Percentiles rank a stretch among this genome's conserved stretches.
These are phyloP conservation scores for Sphyrna mokarran DNA, from an alignment of 2,113 vertebrate species.

Conservation along the genomic window DNA sequence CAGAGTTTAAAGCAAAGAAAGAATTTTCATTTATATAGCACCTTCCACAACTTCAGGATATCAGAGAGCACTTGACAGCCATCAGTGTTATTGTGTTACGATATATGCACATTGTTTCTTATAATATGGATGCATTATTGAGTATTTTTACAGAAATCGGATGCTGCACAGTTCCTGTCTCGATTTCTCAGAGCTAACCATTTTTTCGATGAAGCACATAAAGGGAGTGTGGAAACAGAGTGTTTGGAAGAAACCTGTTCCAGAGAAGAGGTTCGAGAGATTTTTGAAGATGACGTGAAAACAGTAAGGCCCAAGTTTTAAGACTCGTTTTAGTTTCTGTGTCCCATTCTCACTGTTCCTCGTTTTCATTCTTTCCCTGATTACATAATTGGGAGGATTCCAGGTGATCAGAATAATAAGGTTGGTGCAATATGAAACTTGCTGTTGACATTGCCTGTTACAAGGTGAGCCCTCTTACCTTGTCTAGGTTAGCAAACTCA, in stretches of 20 bases:
- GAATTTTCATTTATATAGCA: too few species aligned
- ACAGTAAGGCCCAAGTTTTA: background rate
- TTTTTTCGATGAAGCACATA: rapidly evolving
- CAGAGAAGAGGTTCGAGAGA: background rate
- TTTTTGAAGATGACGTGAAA: background rate
- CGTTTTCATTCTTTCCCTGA: background rate
- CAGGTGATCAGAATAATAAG: background rate
- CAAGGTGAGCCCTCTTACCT: background rate
- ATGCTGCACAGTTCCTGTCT: background rate
- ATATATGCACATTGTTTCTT: background rate
- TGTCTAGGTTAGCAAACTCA: background rate
- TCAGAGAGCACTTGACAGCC: background rate
- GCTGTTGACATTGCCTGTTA: background rate
- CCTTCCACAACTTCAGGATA: too few species aligned
- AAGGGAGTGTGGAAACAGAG: background rate
- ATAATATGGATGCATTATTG: background rate
- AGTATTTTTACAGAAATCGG: constrained; percentile 18
- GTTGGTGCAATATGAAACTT: background rate
- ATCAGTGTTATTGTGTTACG: too few species aligned
- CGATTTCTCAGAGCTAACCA: background rate
- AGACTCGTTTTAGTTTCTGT: background rate
- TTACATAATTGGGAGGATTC: background rate
- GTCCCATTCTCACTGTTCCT: background rate
- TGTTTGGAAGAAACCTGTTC: background rate
- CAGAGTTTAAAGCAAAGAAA: background rate